Percentiles rank a stretch among this genome's conserved stretches.
These are phyloP conservation scores for Astropecten irregularis DNA, from an alignment of 53 echinoderm and acorn worm species.

Conservation along the genomic window DNA sequence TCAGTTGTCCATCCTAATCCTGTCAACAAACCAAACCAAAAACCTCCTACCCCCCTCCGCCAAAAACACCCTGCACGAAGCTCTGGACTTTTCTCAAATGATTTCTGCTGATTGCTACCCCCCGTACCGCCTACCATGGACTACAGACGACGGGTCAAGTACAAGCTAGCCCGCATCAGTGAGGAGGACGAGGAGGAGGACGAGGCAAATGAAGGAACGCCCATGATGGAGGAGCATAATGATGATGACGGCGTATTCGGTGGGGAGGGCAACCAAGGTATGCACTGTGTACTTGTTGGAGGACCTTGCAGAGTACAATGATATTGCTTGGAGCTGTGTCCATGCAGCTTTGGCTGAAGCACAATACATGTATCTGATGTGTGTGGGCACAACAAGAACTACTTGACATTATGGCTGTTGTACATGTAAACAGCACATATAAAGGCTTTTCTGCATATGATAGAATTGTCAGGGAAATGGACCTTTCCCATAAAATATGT, in stretches of 20 bases:
- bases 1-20: neutral
- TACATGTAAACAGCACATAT: too few species aligned
- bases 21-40: neutral
- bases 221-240: constrained; percentile 14
- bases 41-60: neutral
- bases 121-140: constrained; percentile 41
- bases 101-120: constrained; percentile 1
- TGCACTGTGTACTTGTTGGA: neutral
- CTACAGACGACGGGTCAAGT: constrained; percentile 6
- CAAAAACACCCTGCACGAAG: neutral
- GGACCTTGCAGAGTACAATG: too few species aligned
- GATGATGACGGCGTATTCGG: neutral
- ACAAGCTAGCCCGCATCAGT: constrained; percentile 26
- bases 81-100: neutral
- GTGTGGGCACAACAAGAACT: too few species aligned
- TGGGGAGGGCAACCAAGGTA: neutral
- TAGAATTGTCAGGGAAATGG: too few species aligned
- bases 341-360: neutral
- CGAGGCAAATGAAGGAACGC: constrained; percentile 13
- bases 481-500: too few species aligned
- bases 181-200: constrained; percentile 39
- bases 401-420: too few species aligned
- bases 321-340: neutral
- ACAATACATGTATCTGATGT: neutral
- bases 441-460: too few species aligned